Conservation (phyloP, 1,140 invertebrate genomes). For the Tetraneura akinire region DNA sequence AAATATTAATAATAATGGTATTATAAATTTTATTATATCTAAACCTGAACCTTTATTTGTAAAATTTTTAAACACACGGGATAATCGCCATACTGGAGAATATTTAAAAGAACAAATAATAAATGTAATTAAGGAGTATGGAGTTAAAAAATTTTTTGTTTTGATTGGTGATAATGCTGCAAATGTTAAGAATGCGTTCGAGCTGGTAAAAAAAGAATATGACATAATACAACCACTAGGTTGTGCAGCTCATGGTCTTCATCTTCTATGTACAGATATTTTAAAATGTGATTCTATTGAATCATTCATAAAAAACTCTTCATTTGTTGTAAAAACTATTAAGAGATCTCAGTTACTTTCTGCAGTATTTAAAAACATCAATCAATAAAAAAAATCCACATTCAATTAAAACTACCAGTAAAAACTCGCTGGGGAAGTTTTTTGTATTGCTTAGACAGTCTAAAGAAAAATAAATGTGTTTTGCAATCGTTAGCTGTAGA, state of each 20-base stretch:
- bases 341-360: background rate
- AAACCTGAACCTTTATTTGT: constrained; percentile 8
- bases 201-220: background rate
- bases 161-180: background rate
- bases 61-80: background rate
- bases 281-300: background rate
- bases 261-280: background rate
- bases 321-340: background rate
- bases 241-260: background rate
- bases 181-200: background rate
- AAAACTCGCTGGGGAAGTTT: background rate
- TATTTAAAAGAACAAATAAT: background rate
- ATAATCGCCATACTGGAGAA: background rate
- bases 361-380: background rate
- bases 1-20: background rate
- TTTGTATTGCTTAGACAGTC: background rate
- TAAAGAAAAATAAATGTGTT: background rate
- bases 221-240: background rate
- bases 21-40: background rate
- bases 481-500: background rate
- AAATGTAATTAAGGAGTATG: background rate
- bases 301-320: background rate
- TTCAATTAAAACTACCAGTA: background rate
- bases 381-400: background rate
- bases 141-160: background rate